phyloP scores from a whole-genome alignment of 2,888 invertebrate species.

The Stenurella melanura region DNA sequence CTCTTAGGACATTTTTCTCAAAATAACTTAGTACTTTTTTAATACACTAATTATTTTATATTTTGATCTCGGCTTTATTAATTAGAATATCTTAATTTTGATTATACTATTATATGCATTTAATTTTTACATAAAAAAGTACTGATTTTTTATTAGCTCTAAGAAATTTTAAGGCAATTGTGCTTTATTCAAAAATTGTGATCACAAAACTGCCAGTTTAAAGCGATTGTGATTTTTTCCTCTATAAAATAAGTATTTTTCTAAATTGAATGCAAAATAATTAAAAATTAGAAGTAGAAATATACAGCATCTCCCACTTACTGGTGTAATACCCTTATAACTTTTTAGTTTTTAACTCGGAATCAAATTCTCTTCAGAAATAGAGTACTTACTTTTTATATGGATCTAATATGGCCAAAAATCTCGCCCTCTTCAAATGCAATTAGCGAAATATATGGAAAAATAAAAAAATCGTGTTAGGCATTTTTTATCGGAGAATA shows the following conservation, averaged over 20 bases:
- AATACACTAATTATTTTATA: not conserved
- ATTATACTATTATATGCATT: not conserved
- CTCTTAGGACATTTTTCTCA: too few relatives aligned
- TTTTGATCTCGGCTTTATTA: not conserved
- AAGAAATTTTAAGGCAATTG: not conserved
- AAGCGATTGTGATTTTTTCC: slow-evolving; percentile 20
- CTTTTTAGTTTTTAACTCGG: too few relatives aligned
- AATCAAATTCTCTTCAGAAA: too few relatives aligned
- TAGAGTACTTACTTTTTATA: too few relatives aligned
- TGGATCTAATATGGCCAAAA: too few relatives aligned
- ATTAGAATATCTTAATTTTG: not conserved
- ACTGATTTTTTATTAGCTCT: slow-evolving; percentile 20
- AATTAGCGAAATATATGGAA: too few relatives aligned
- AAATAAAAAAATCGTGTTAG: too few relatives aligned
- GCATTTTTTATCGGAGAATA: too few relatives aligned
- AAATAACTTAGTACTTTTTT: too few relatives aligned
- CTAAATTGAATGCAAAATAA: slow-evolving; percentile 13
- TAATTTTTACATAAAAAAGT: slow-evolving; percentile 5
- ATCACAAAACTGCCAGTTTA: slow-evolving; percentile 28
- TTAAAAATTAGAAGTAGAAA: not conserved
- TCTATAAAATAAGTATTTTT: slow-evolving; percentile 14
- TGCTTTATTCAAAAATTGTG: slow-evolving; percentile 6
- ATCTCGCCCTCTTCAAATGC: too few relatives aligned
- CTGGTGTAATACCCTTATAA: too few relatives aligned
- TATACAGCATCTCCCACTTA: too few relatives aligned